Evolutionary conservation across 1,140 invertebrate genomes (phyloP).

Genomic region (Trypoxylus dichotomus): DNA sequence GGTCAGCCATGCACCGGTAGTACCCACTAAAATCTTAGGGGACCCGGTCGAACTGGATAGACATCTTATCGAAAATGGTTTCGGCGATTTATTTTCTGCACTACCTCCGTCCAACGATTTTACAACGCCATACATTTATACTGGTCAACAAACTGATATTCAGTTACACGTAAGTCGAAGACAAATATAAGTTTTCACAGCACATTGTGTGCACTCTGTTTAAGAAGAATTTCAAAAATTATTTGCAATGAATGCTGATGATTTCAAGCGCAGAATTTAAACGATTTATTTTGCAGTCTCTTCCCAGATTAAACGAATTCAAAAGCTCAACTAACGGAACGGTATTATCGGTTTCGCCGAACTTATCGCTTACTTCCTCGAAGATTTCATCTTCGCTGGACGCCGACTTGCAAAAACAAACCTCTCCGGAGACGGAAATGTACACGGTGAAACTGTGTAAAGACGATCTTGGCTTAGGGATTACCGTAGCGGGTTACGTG

Average conservation of each 20-base stretch:
- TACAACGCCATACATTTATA: conserved; percentile 42
- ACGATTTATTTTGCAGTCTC: not conserved
- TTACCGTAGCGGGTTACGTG: conserved; percentile 94
- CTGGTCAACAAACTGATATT: conserved; percentile 41
- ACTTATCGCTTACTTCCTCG: not conserved
- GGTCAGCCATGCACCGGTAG: conserved; percentile 75
- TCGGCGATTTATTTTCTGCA: conserved; percentile 45
- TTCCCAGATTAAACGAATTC: conserved; percentile 22
- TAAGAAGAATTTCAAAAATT: too few relatives aligned
- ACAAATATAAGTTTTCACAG: too few relatives aligned
- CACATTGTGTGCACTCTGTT: too few relatives aligned
- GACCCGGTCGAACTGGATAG: conserved; percentile 74
- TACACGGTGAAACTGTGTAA: conserved; percentile 86
- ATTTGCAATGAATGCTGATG: too few relatives aligned
- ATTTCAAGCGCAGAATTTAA: not conserved
- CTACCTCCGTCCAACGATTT: conserved; percentile 40
- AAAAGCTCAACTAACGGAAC: conserved; percentile 46
- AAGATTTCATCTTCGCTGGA: conserved; percentile 3
- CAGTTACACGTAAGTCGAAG: conserved; percentile 44
- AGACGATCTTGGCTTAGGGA: conserved; percentile 83
- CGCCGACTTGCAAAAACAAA: conserved; percentile 41
- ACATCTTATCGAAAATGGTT: conserved; percentile 69
- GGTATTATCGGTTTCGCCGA: not conserved
- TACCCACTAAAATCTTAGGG: conserved; percentile 75
- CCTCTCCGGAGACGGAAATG: conserved; percentile 80